A percentile compares a stretch with the other conserved stretches of the same genome.
These are phyloP conservation scores for Euschistus heros DNA, from an alignment of 1,140 invertebrate genomes.

Conservation along the genomic window DNA sequence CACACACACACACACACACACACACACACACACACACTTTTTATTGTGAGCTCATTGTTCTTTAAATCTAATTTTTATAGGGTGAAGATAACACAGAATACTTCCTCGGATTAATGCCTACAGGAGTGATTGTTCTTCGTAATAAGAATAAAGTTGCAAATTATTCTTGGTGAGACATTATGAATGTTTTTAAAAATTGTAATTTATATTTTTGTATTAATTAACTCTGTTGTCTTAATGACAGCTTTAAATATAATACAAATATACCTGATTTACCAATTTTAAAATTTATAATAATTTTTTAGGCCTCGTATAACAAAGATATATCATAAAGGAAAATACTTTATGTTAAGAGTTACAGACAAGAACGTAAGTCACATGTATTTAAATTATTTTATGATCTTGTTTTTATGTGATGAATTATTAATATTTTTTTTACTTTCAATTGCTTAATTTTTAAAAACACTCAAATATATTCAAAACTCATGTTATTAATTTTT, in stretches of 20 bases:
- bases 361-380: conserved; percentile 80
- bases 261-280: conserved; percentile 8
- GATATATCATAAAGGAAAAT: conserved; percentile 90
- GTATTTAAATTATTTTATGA: too few species aligned
- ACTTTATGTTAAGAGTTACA: conserved; percentile 89
- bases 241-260: background rate
- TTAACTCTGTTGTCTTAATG: background rate
- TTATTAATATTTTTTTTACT: too few species aligned
- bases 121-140: conserved; percentile 90
- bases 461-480: too few species aligned
- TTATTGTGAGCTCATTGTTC: conserved; percentile 33
- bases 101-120: conserved; percentile 91
- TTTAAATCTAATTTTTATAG: conserved; percentile 47
- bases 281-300: conserved; percentile 23
- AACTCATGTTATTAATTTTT: too few species aligned
- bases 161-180: conserved; percentile 80
- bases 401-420: too few species aligned
- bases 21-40: conserved; percentile 16
- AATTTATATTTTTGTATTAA: background rate
- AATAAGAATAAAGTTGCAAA: conserved; percentile 95
- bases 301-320: conserved; percentile 81
- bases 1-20: background rate
- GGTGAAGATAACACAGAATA: conserved; percentile 96
- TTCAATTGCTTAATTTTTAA: too few species aligned
- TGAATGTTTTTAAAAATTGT: background rate